These are phyloP conservation scores for Chaenocephalus aceratus DNA, from an alignment of 2,113 vertebrate genomes.

Conservation along the genomic window DNA sequence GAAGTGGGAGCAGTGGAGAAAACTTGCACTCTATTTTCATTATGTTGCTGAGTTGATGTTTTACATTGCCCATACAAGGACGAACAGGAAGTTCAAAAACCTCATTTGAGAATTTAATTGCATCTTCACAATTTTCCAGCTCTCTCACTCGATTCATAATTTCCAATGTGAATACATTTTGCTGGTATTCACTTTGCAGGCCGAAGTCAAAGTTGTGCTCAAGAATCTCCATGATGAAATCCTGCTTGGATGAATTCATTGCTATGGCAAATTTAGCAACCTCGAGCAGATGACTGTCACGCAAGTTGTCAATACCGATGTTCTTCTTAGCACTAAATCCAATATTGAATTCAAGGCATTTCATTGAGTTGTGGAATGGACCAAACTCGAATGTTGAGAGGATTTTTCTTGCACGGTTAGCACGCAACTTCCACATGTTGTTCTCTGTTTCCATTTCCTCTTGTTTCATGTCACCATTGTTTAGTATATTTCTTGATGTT, in stretches of 20 bases:
- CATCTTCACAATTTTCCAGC: too few species aligned
- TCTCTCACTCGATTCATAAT: too few species aligned
- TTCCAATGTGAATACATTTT: too few species aligned
- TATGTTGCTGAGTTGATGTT: too few species aligned
- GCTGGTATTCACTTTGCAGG: not conserved
- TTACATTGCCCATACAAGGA: too few species aligned
- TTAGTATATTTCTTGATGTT: too few species aligned
- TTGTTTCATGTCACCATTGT: not conserved
- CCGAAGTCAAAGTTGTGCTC: conserved; percentile 44
- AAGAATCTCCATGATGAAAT: conserved; percentile 55
- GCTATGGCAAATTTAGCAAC: conserved; percentile 42
- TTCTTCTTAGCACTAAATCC: conserved; percentile 40
- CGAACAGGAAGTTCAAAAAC: too few species aligned
- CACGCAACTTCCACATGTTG: conserved; percentile 43
- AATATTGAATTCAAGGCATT: conserved; percentile 36
- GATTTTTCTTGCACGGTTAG: conserved; percentile 36
- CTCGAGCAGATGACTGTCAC: not conserved
- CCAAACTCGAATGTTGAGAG: not conserved
- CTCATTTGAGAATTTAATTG: too few species aligned
- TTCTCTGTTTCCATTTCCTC: not conserved
- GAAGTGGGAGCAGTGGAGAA: too few species aligned
- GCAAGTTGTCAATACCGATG: conserved; percentile 8
- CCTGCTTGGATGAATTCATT: conserved; percentile 41
- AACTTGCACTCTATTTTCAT: too few species aligned
- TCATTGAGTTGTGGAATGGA: not conserved